Percentiles rank a stretch among this genome's conserved stretches.
Conservation (phyloP, 1,140 invertebrate species). For the Ips typographus region DNA sequence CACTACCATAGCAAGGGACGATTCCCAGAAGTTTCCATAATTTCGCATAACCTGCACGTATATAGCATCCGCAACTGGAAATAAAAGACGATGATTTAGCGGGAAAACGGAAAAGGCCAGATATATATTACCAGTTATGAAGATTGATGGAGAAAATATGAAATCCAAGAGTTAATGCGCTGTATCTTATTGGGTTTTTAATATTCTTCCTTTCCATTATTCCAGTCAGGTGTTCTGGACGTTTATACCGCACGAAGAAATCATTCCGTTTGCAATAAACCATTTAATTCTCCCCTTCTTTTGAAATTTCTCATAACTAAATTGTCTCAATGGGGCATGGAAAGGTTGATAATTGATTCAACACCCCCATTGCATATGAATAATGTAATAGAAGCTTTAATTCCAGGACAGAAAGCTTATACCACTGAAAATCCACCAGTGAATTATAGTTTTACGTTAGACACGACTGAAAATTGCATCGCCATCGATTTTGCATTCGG, state of each 20-base stretch:
- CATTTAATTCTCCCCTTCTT: constrained; percentile 3
- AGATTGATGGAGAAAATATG: constrained; percentile 33
- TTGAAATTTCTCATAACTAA: not conserved
- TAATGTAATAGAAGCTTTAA: not conserved
- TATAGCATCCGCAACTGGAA: not conserved
- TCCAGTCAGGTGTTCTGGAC: constrained; percentile 11
- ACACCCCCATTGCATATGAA: not conserved
- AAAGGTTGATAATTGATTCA: not conserved
- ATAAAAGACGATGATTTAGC: constrained; percentile 27
- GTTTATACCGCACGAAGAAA: constrained; percentile 1
- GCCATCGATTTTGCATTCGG: not conserved
- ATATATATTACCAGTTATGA: constrained; percentile 26
- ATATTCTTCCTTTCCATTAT: constrained; percentile 15
- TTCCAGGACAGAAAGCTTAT: not conserved
- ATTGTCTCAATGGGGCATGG: not conserved
- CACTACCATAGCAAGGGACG: too few species aligned
- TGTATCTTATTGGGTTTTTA: constrained; percentile 32
- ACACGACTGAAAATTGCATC: not conserved
- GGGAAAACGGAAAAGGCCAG: constrained; percentile 24
- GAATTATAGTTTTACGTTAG: not conserved
- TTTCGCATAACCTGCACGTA: too few species aligned
- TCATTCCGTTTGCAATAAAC: not conserved
- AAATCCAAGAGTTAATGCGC: constrained; percentile 24
- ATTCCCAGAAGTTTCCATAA: too few species aligned
- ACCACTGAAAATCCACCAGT: not conserved